These are phyloP conservation scores for Agrochola circellaris DNA, from an alignment of 2,888 invertebrate genomes.

Conservation along the genomic window DNA sequence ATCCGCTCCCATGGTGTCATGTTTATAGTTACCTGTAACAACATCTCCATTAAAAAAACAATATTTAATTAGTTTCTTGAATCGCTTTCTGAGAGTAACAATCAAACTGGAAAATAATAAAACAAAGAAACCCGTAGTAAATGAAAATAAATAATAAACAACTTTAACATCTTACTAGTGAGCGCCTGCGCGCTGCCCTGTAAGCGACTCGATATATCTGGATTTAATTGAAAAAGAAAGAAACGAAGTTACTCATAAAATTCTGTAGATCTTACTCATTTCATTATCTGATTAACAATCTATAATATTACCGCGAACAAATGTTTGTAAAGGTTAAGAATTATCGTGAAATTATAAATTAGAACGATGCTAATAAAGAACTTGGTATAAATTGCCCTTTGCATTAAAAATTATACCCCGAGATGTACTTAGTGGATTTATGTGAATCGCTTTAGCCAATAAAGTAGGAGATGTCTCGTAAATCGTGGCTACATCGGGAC, in stretches of 20 bases:
- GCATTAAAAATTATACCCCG: conserved; percentile 80
- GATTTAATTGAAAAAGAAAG: conserved; percentile 52
- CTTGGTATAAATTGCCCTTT: conserved; percentile 72
- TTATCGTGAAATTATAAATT: conserved; percentile 40
- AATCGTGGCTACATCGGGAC: conserved; percentile 83
- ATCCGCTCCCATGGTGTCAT: conserved; percentile 68
- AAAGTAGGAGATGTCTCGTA: conserved; percentile 88
- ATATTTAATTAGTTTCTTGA: conserved; percentile 17
- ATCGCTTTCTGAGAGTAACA: conserved; percentile 13
- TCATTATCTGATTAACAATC: conserved; percentile 30
- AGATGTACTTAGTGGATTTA: conserved; percentile 84
- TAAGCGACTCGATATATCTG: conserved; percentile 43
- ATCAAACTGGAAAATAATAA: conserved; percentile 22
- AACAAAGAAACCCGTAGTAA: conserved; percentile 24
- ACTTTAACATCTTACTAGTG: conserved; percentile 36
- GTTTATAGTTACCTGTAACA: conserved; percentile 6
- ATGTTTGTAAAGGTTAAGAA: conserved; percentile 31
- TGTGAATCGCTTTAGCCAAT: conserved; percentile 87
- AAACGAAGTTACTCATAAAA: conserved; percentile 25
- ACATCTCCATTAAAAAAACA: not conserved
- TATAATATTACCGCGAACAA: conserved; percentile 14
- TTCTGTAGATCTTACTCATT: conserved; percentile 19
- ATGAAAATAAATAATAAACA: conserved; percentile 45
- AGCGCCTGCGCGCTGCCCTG: conserved; percentile 14
- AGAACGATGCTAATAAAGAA: conserved; percentile 64